Conservation (phyloP, 1,140 invertebrate species). For the Drosophila nikananu region DNA sequence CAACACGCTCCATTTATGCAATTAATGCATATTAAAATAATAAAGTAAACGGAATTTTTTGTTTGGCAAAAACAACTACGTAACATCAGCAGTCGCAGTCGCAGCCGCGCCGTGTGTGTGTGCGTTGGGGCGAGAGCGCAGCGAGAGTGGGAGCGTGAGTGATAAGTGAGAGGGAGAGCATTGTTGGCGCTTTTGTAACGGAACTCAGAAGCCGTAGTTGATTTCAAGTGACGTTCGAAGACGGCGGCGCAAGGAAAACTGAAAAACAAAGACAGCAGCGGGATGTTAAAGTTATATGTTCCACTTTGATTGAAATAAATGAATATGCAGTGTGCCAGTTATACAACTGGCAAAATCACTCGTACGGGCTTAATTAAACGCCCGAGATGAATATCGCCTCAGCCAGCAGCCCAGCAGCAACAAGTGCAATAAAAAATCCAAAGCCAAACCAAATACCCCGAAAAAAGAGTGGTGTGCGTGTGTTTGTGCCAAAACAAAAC, state of each 20-base stretch:
- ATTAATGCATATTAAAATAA: constrained; percentile 44
- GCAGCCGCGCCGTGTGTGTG: constrained; percentile 27
- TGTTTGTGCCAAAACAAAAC: constrained; percentile 51
- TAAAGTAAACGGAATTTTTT: constrained; percentile 40
- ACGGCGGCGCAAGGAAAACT: constrained; percentile 53
- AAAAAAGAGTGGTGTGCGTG: constrained; percentile 38
- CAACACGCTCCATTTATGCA: constrained; percentile 46
- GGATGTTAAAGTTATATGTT: constrained; percentile 43
- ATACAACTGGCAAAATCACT: constrained; percentile 54
- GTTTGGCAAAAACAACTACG: constrained; percentile 81
- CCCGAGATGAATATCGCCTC: constrained; percentile 43
- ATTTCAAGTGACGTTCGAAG: constrained; percentile 72
- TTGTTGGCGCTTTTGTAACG: constrained; percentile 52
- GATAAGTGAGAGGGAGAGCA: constrained; percentile 59
- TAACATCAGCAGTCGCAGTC: constrained; percentile 59
- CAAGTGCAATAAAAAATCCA: constrained; percentile 65
- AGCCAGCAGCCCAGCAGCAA: constrained; percentile 26
- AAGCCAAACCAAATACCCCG: constrained; percentile 51
- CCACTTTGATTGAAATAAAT: constrained; percentile 71
- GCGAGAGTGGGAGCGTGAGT: constrained; percentile 33
- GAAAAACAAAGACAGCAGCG: constrained; percentile 49
- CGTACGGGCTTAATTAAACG: constrained; percentile 55
- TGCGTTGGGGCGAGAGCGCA: constrained; percentile 16
- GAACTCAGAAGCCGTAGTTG: constrained; percentile 76
- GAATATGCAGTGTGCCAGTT: constrained; percentile 65